Base-by-base conservation (phyloP, 2,113 vertebrate species). In the Catharus fuscescens region DNA sequence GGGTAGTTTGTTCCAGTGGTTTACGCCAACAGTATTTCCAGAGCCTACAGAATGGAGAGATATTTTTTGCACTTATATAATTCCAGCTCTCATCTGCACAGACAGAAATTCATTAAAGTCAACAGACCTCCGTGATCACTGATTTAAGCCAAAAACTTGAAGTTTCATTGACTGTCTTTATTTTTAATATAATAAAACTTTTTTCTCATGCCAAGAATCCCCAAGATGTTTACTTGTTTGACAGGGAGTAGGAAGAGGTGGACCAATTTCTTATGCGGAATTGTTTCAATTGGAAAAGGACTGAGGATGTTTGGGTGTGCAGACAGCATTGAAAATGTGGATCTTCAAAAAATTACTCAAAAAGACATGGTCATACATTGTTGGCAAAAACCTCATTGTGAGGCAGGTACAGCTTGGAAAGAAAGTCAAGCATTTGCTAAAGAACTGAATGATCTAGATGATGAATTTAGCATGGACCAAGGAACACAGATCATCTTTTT, bases 1-100 rank as follows among this genome's bases (percentile, higher is more conserved):
- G 82, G 62, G 79, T 83, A 97, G 94, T 90, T 90, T 95, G 82
- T 97, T 97, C 94, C 95, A 97, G 86, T 77, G 50, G 54, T 88
- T 96, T 95, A 97, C 2, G 64, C 90, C 89, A 96, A 88, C 76
- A 86, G 78, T 29, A 66, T 94, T 97, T 97, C 86, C 88, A 96
- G 54, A 90, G 36, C 31, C 71, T 96, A 80, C 73, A 90, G 90
- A 93, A 93, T n/a, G 36, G 83, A 95, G 92, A 88, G 85, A 92
- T 80, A 71, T 79, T 95, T 93, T 96, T 84, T 95, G 71, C 54
- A 57, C 47, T 93, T 88, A 52, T 57, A 88, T 86, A 93, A 93
- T 83, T 88, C 82, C 60, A 83, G 54, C 42, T 59, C 62, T 77
- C 92, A 80, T 93, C 54, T 86, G 36, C 29, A 50, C 34, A 93